A percentile compares a stretch with the other conserved stretches of the same genome.
Conservation (phyloP, 2,113 vertebrate genomes). For the Myrmophylax atrothorax region DNA sequence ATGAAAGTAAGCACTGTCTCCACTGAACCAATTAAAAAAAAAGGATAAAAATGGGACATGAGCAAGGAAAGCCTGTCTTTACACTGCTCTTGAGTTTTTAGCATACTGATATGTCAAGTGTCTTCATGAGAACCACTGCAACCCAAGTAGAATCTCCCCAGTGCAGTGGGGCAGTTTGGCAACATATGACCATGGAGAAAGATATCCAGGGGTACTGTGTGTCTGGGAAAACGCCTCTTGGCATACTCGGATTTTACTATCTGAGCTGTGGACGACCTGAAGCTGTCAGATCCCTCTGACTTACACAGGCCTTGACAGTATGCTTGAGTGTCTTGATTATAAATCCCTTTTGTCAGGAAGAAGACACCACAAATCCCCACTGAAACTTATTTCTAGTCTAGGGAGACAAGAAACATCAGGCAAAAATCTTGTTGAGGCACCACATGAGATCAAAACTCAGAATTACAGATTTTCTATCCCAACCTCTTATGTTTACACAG, state of each 20-base stretch:
- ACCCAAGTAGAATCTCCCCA: background rate
- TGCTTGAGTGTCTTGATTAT: background rate
- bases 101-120: background rate
- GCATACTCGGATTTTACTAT: background rate
- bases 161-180: background rate
- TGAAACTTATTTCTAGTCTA: background rate
- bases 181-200: fast-evolving
- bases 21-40: background rate
- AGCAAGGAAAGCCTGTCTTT: background rate
- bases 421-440: background rate
- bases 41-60: background rate
- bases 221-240: background rate
- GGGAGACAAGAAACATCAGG: background rate
- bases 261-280: background rate
- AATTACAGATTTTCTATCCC: background rate
- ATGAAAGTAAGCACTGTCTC: background rate
- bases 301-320: background rate
- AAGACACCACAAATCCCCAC: background rate
- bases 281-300: background rate
- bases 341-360: background rate
- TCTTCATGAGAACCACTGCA: background rate
- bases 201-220: background rate
- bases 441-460: background rate
- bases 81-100: background rate
- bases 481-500: background rate